phyloP scores from a whole-genome alignment of 1,140 invertebrate genomes.

The Drosophila nikananu region DNA sequence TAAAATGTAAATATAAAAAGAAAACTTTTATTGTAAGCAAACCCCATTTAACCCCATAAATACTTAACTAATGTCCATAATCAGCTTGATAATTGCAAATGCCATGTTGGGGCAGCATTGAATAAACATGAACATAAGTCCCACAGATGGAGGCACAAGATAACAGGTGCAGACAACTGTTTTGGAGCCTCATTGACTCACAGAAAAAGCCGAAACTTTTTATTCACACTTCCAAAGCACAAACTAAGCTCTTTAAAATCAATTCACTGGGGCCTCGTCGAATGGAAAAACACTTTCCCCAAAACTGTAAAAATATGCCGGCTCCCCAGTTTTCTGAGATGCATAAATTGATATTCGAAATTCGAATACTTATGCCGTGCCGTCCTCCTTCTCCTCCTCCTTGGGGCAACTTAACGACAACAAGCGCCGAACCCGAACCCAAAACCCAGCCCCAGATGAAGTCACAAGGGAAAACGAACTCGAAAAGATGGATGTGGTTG shows the following conservation, averaged over 20 bases:
- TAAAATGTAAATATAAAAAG: conserved; percentile 18
- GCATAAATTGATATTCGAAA: conserved; percentile 82
- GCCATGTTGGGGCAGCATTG: conserved; percentile 13
- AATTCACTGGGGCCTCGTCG: conserved; percentile 23
- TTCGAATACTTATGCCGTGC: conserved; percentile 67
- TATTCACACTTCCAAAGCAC: conserved; percentile 30
- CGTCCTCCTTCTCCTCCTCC: conserved; percentile 34
- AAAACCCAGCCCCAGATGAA: conserved; percentile 52
- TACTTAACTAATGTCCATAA: conserved; percentile 40
- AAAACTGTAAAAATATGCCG: conserved; percentile 65
- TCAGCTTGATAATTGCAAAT: conserved; percentile 35
- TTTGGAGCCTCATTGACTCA: neutral
- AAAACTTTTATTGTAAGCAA: conserved; percentile 1
- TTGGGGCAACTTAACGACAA: conserved; percentile 16
- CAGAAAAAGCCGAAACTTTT: conserved; percentile 6
- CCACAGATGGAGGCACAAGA: conserved; percentile 23
- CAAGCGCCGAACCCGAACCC: conserved; percentile 20
- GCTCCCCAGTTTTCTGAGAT: conserved; percentile 49
- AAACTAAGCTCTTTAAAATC: conserved; percentile 29
- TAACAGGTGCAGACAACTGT: conserved; percentile 32
- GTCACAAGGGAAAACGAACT: conserved; percentile 45
- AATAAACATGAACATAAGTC: conserved; percentile 31
- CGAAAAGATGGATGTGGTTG: conserved; percentile 14
- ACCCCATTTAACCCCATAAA: conserved; percentile 18
- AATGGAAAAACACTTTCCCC: conserved; percentile 68